Conservation (phyloP, 2,888 invertebrate species). For the Agriopis aurantiaria region DNA sequence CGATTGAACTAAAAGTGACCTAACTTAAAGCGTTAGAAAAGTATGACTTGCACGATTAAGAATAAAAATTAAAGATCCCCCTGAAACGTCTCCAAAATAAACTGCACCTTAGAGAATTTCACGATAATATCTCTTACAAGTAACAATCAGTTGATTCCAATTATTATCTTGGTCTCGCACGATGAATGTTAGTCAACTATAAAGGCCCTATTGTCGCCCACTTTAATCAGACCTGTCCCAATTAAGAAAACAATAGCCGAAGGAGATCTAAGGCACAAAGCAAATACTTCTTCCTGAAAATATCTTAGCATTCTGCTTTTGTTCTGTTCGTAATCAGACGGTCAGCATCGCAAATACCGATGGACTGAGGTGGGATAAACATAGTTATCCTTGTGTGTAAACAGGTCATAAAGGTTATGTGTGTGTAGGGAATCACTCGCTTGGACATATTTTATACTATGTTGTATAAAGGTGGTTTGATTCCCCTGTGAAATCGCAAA, state of each 20-base stretch:
- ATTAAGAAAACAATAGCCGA: constrained; percentile 34
- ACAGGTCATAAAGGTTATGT: constrained; percentile 19
- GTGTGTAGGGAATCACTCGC: constrained; percentile 1
- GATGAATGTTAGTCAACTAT: constrained; percentile 9
- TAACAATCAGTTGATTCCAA: constrained; percentile 10
- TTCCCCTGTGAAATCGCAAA: too few relatives aligned
- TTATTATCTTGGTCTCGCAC: constrained; percentile 3
- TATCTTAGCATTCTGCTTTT: constrained; percentile 33
- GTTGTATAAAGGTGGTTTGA: too few relatives aligned
- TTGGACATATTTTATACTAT: background rate
- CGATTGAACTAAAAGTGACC: too few relatives aligned
- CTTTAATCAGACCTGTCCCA: constrained; percentile 33
- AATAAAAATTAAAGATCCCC: too few relatives aligned
- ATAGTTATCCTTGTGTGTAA: constrained; percentile 4
- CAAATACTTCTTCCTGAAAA: constrained; percentile 34
- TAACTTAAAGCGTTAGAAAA: too few relatives aligned
- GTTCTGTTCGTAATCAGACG: constrained; percentile 25
- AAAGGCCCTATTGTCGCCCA: constrained; percentile 25
- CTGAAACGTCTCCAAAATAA: too few relatives aligned
- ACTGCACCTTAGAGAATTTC: background rate
- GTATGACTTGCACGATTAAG: too few relatives aligned
- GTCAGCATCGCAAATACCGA: constrained; percentile 27
- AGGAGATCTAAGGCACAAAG: constrained; percentile 25
- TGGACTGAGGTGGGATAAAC: constrained; percentile 17
- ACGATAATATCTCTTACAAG: background rate